phyloP scores from a whole-genome alignment of 1,140 invertebrate species.

The Cyclargus thomasi region DNA sequence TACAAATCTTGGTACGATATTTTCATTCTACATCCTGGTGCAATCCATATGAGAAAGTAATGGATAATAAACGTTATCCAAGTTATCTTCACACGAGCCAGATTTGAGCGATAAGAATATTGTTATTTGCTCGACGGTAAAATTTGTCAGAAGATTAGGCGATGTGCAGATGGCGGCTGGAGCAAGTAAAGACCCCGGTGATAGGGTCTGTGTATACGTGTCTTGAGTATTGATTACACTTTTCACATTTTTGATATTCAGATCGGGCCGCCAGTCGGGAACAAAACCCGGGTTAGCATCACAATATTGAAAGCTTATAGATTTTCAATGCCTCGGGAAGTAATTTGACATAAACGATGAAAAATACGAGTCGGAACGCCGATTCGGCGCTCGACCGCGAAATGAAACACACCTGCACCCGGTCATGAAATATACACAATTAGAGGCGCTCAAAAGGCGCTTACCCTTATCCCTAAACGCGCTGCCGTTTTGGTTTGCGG shows the following conservation, averaged over 20 bases:
- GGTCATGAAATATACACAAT: conserved; percentile 31
- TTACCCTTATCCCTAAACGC: conserved; percentile 41
- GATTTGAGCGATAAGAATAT: conserved; percentile 18
- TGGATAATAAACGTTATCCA: too few species aligned
- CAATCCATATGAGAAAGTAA: too few species aligned
- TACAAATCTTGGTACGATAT: too few species aligned
- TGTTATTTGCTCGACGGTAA: conserved; percentile 39
- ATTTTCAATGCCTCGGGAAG: conserved; percentile 66
- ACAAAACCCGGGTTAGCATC: conserved; percentile 69
- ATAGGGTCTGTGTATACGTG: conserved; percentile 73
- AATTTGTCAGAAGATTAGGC: conserved; percentile 68
- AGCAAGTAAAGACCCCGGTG: conserved; percentile 72
- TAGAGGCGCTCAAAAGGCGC: conserved; percentile 35
- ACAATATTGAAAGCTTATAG: conserved; percentile 73
- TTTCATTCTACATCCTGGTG: too few species aligned
- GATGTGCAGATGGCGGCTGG: conserved; percentile 66
- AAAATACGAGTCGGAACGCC: conserved; percentile 29
- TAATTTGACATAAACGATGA: conserved; percentile 47
- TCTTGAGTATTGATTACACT: conserved; percentile 63
- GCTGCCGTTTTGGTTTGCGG: conserved; percentile 64
- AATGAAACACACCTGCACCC: conserved; percentile 32
- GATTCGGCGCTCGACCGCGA: conserved; percentile 21
- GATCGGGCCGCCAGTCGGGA: conserved; percentile 61
- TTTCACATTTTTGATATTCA: conserved; percentile 75
- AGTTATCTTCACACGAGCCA: conserved; percentile 2